Base-by-base conservation (phyloP, 2,888 invertebrate genomes). In the Tuta absoluta region DNA sequence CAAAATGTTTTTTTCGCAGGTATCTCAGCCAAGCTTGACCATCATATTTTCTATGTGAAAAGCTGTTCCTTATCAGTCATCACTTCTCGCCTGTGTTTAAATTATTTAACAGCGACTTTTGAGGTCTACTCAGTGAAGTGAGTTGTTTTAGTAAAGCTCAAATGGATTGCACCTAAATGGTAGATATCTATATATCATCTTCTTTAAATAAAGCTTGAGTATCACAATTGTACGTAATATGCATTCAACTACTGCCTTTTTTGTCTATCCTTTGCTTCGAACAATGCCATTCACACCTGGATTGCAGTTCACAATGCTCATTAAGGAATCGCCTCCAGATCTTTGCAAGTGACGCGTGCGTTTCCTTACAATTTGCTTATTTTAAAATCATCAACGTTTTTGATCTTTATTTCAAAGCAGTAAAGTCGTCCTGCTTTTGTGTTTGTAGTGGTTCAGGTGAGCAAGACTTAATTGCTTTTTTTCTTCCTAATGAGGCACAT, bases 401-500 rank as follows among this genome's bases (percentile, higher is more conserved):
- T 65, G 8, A 1, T 14, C 65, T 61, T 65, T 65, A 63, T 41
- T 28, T 11, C 45, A 19, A 37, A 7, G 60, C n/a, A 38, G 14
- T 28, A 45, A 48, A n/a, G 21, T 19, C n/a, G 4, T 4, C 2
- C 17, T 14, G 19, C 1, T 12, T 7, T 21, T 24, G 10, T 10
- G 19, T 57, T 48, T 41, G 0, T 12, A 59, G 14, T 38, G 1
- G 83, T 75, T 62, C 76, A 82, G 77, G 78, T 84, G 78, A 78
- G 80, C 72, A 77, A 74, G 76, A 78, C 70, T 82, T 85, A 86
- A 88, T 89, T 89, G 85, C 87, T 85, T 86, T 87, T 82, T 85
- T 85, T 86, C 79, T 83, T 86, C 82, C 83, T 91, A 91, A 91
- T 90, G 90, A 91, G 89, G 87, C 85, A 82, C 84, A 85, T 86